Evolutionary conservation across 2,888 invertebrate genomes (phyloP).

Genomic region (Lepidochrysops patricia): DNA sequence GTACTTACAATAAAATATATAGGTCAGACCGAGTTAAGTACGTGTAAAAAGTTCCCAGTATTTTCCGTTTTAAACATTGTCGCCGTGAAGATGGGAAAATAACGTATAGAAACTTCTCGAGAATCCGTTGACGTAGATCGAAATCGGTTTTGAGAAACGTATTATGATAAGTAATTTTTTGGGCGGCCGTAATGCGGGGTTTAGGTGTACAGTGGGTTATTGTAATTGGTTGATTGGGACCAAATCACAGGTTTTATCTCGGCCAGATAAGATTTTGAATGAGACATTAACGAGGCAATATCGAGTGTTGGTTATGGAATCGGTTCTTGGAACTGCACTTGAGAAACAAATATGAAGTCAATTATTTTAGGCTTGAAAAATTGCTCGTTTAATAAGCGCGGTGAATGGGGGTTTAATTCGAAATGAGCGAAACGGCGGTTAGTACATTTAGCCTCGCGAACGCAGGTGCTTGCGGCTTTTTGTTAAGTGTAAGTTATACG

Average conservation of each 20-base stretch:
- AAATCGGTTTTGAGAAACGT: conserved; percentile 9
- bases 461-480: background rate
- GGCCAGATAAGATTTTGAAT: conserved; percentile 10
- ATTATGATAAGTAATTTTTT: conserved; percentile 14
- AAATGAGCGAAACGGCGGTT: background rate
- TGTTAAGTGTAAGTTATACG: background rate
- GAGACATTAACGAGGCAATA: conserved; percentile 7
- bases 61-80: background rate
- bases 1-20: conserved; percentile 11
- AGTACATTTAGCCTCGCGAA: background rate
- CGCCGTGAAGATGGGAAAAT: background rate
- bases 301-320: conserved; percentile 6
- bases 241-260: conserved; percentile 28
- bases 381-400: background rate
- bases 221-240: conserved; percentile 42
- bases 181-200: conserved; percentile 19
- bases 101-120: background rate
- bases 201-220: conserved; percentile 27
- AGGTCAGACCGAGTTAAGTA: background rate
- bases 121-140: background rate
- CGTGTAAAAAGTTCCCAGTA: background rate
- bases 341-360: background rate
- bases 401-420: background rate
- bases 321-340: background rate
- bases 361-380: background rate